Evolutionary conservation across 1,140 invertebrate genomes (phyloP), one percentile per base, ranked within the genome.

Genomic region (Adelges cooleyi): DNA sequence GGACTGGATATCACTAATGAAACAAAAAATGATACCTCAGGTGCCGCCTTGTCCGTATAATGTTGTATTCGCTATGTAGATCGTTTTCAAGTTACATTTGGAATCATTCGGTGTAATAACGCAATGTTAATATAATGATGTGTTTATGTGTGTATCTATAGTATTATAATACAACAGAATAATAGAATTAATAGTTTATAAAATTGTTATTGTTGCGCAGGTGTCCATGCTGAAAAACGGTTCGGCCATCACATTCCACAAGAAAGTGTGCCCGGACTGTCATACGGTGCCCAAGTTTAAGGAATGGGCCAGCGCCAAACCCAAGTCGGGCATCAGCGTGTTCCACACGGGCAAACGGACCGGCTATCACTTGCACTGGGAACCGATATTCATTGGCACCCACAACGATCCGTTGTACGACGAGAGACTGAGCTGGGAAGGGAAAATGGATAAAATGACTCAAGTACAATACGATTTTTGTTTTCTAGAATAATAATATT

Each of bases 381-480:
- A 93, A 74, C 90, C 90, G 1, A 90, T 92, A 68, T 92, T 87
- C 69, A 90, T 92, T 67, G 89, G 89, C 22, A 90, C 88, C 0
- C 85, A 90, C 74, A 77, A 82, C 9, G 91, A 94, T 72, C 91
- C 92, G 0, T 78, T 90, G 56, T 95, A 94, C 72, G 91, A 94
- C 69, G 86, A 91, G 72, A 79, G 89, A 73, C 80, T 91, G 20
- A 89, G 85, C 72, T 92, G 89, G 89, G 88, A 92, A 72, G 89
- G 89, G 52, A 89, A 89, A 75, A 89, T 87, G 74, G 89, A 92
- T 75, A 92, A 92, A 79, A 95, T 95, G 92, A 91, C 90, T 38
- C 92, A 94, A 84, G 90, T 92, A 71, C 74, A 65, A 33, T n/a
- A n/a, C n/a, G n/a, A n/a, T n/a, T n/a, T n/a, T n/a, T n/a, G n/a